A percentile compares a stretch with the other conserved stretches of the same genome.
These are phyloP conservation scores for Cuculus canorus DNA, from an alignment of 2,797 vertebrate species.

Conservation along the genomic window DNA sequence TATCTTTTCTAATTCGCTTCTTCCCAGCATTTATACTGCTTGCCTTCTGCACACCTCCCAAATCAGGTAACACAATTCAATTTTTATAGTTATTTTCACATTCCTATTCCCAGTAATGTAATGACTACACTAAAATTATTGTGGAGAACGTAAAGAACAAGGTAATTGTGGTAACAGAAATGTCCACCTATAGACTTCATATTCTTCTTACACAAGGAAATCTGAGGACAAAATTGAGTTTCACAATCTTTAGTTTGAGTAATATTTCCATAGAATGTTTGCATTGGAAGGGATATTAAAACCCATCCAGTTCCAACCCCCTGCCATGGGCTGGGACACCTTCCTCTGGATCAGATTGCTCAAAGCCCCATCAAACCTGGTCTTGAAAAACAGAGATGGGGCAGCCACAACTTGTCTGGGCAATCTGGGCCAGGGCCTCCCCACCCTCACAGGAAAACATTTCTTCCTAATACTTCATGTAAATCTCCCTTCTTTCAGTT, in stretches of 20 bases:
- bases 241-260: not conserved
- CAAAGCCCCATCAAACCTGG: too few species aligned
- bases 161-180: not conserved
- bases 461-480: too few species aligned
- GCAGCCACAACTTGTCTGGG: too few species aligned
- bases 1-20: not conserved
- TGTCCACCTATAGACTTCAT: not conserved
- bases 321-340: too few species aligned
- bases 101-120: not conserved
- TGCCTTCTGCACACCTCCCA: not conserved
- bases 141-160: not conserved
- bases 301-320: too few species aligned
- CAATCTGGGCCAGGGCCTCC: too few species aligned
- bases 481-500: too few species aligned
- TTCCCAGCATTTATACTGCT: not conserved
- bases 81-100: constrained; percentile 24
- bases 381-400: too few species aligned
- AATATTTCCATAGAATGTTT: not conserved
- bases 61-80: constrained; percentile 22
- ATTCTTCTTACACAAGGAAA: not conserved
- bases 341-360: too few species aligned
- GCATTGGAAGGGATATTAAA: too few species aligned
- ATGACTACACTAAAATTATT: not conserved
- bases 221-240: not conserved
- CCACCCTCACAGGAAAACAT: too few species aligned